Evolutionary conservation across 2,888 invertebrate species (phyloP).

Genomic region (Erynnis tages): DNA sequence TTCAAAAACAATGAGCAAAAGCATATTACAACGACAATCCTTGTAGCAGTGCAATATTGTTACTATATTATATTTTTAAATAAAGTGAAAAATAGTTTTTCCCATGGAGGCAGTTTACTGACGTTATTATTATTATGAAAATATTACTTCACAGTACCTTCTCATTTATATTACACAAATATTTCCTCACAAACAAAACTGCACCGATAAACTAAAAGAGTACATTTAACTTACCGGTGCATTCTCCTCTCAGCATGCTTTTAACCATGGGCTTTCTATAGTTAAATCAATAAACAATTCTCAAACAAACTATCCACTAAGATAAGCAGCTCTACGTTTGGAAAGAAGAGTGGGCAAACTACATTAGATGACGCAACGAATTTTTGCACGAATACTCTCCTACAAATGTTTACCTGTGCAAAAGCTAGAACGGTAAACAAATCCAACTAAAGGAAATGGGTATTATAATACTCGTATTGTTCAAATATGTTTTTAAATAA

Average conservation of each 20-base stretch:
- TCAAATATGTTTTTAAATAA: too few relatives aligned
- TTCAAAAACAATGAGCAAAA: too few relatives aligned
- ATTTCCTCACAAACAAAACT: neutral
- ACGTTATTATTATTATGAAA: too few relatives aligned
- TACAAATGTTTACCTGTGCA: constrained; percentile 13
- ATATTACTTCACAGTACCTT: too few relatives aligned
- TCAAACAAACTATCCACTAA: constrained; percentile 16
- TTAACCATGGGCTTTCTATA: too few relatives aligned
- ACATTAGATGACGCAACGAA: constrained; percentile 26
- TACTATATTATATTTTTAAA: too few relatives aligned
- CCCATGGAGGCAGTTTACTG: too few relatives aligned
- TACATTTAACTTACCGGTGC: neutral
- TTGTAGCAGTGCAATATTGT: too few relatives aligned
- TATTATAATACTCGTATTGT: neutral
- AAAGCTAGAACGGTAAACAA: constrained; percentile 8
- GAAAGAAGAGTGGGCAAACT: constrained; percentile 20
- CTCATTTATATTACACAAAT: neutral
- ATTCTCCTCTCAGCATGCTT: neutral
- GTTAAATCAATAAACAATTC: neutral
- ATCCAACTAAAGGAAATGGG: neutral
- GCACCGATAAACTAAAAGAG: neutral
- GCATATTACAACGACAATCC: too few relatives aligned
- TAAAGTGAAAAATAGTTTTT: too few relatives aligned
- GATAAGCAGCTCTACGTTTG: constrained; percentile 15
- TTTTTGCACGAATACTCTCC: constrained; percentile 23